phyloP scores from a whole-genome alignment of 2,888 invertebrate species.

The Cheilosia grossa region DNA sequence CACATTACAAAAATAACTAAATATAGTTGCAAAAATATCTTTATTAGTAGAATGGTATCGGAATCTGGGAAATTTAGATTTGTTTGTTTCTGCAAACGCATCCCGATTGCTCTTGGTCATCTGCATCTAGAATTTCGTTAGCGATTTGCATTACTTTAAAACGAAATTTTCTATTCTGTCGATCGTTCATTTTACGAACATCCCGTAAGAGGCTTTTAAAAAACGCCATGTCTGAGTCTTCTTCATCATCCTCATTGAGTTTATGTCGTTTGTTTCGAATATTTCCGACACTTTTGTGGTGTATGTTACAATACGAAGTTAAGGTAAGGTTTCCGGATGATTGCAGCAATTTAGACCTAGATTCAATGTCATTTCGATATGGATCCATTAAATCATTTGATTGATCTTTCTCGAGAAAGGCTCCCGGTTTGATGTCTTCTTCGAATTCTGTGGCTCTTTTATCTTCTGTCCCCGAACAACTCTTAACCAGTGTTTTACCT shows the following conservation, averaged over 20 bases:
- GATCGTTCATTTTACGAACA: conserved; percentile 35
- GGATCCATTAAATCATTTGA: not conserved
- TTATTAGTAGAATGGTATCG: not conserved
- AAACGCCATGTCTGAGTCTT: conserved; percentile 30
- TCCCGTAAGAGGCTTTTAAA: conserved; percentile 45
- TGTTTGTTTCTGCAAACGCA: not conserved
- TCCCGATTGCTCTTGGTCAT: not conserved
- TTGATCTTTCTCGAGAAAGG: conserved; percentile 19
- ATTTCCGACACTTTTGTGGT: not conserved
- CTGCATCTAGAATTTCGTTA: conserved; percentile 30
- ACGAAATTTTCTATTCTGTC: conserved; percentile 48
- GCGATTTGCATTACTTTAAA: conserved; percentile 26
- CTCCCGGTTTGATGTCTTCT: conserved; percentile 39
- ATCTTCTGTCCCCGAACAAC: not conserved
- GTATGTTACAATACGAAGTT: not conserved
- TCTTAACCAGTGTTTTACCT: not conserved
- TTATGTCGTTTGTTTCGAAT: conserved; percentile 2
- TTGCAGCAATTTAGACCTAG: not conserved
- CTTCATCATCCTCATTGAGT: not conserved
- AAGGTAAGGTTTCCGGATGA: not conserved
- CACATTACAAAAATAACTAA: conserved; percentile 5
- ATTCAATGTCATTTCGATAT: not conserved
- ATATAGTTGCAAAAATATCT: not conserved
- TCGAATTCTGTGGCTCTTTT: not conserved
- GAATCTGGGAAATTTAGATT: too few species aligned